A percentile compares a stretch with the other conserved stretches of the same genome.
These are phyloP conservation scores for Holothuria scabra DNA, from an alignment of 53 echinoderm and acorn worm species.

Conservation along the genomic window DNA sequence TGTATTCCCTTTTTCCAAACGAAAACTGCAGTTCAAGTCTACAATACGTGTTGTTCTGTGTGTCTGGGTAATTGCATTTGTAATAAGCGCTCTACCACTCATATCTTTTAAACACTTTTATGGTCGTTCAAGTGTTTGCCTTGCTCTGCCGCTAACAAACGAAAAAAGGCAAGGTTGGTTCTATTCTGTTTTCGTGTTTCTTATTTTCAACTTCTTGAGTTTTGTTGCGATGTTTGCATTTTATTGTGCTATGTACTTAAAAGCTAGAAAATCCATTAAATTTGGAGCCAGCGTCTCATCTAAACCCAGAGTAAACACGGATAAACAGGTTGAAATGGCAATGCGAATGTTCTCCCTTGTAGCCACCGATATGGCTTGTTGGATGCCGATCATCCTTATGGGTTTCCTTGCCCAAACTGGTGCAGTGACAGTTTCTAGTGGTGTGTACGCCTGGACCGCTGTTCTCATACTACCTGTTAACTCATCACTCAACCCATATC, in stretches of 20 bases:
- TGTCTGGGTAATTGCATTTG: slow-evolving; percentile 7
- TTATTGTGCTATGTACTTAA: too few relatives aligned
- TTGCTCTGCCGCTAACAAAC: slow-evolving; percentile 31
- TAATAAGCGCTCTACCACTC: slow-evolving; percentile 10
- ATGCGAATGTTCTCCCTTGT: slow-evolving; percentile 15
- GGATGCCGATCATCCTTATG: slow-evolving; percentile 32
- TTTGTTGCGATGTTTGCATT: slow-evolving; percentile 5
- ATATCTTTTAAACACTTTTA: slow-evolving; percentile 20
- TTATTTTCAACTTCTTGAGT: slow-evolving; percentile 30
- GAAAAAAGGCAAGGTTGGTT: slow-evolving; percentile 18
- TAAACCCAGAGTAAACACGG: neutral
- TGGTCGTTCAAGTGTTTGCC: slow-evolving; percentile 42
- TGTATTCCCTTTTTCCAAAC: slow-evolving; percentile 4
- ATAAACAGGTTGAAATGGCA: slow-evolving; percentile 5
- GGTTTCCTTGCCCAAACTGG: slow-evolving; percentile 1
- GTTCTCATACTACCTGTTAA: slow-evolving; percentile 25
- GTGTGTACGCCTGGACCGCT: slow-evolving; percentile 36
- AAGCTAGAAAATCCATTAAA: neutral
- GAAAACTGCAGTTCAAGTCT: neutral
- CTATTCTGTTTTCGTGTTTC: slow-evolving; percentile 30
- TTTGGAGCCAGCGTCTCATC: neutral
- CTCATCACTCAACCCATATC: slow-evolving; percentile 28
- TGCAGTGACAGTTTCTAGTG: neutral
- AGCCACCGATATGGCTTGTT: slow-evolving; percentile 10
- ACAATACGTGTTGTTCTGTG: neutral